Conservation (phyloP, 2,888 invertebrate genomes). For the Scaptomyza flava region DNA sequence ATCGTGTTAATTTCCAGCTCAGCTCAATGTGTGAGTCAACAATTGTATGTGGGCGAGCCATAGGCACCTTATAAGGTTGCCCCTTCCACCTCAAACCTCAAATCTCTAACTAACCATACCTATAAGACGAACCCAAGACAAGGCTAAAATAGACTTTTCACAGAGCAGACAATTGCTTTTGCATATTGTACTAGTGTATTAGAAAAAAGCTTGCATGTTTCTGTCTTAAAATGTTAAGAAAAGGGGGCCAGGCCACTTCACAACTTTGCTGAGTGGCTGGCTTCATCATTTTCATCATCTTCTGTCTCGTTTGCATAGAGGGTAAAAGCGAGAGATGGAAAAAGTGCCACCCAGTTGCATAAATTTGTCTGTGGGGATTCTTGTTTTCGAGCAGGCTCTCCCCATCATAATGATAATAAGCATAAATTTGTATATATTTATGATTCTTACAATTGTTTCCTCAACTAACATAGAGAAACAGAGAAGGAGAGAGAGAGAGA, state of each 20-base stretch:
- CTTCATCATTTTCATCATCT: not conserved
- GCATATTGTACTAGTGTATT: not conserved
- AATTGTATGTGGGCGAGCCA: slow-evolving; percentile 46
- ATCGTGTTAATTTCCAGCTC: slow-evolving; percentile 66
- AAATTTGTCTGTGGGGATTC: slow-evolving; percentile 41
- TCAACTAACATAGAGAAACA: not conserved
- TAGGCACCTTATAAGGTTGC: slow-evolving; percentile 30
- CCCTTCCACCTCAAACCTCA: not conserved
- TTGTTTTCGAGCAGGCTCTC: not conserved
- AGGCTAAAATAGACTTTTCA: slow-evolving; percentile 27
- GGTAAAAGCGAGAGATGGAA: not conserved
- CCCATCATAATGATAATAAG: slow-evolving; percentile 30
- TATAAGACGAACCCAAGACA: slow-evolving; percentile 14
- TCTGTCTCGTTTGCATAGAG: slow-evolving; percentile 40
- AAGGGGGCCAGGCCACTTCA: slow-evolving; percentile 19
- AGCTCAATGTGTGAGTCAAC: slow-evolving; percentile 49
- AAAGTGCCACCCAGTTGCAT: slow-evolving; percentile 75
- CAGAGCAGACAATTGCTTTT: slow-evolving; percentile 26
- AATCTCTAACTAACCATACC: not conserved
- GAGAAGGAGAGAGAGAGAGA: not conserved
- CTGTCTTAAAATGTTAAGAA: slow-evolving; percentile 5
- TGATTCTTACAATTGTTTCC: slow-evolving; percentile 47
- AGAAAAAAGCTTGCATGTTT: slow-evolving; percentile 41
- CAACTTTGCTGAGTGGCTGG: not conserved
- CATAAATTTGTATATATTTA: slow-evolving; percentile 75